Percentiles rank a stretch among this genome's conserved stretches.
Conservation (phyloP, 30 jellyfish, hydroid and myxozoan genomes). For the Turritopsis dohrnii region DNA sequence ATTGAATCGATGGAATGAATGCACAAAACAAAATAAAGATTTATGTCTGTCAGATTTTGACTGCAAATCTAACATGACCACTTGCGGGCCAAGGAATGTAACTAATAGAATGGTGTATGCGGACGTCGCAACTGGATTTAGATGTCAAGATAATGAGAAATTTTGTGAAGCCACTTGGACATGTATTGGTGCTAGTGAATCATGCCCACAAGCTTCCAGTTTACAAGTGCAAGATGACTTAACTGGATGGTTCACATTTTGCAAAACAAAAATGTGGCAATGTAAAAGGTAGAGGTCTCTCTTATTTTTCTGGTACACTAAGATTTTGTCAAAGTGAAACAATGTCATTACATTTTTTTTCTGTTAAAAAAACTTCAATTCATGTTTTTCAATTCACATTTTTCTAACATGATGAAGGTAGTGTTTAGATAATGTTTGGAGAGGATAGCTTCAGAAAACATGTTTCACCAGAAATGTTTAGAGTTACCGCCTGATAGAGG, state of each 20-base stretch:
- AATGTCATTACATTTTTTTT: no score
- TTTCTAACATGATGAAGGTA: no score
- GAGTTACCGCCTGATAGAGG: no score
- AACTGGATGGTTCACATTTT: not conserved
- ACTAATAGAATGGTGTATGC: not conserved
- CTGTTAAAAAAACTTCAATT: no score
- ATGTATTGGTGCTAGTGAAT: not conserved
- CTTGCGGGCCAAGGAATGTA: not conserved
- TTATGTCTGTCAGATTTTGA: not conserved
- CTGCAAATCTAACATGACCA: not conserved
- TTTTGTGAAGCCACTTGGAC: not conserved
- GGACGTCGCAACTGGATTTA: not conserved
- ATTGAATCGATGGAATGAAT: not conserved
- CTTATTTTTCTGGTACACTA: no score
- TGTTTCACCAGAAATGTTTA: no score
- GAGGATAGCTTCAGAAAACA: no score
- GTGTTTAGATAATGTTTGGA: no score
- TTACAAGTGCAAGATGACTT: not conserved
- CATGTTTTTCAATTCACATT: no score
- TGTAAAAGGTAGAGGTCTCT: not conserved
- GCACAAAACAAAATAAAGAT: not conserved
- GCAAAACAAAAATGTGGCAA: not conserved
- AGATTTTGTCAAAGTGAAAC: no score
- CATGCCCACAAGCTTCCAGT: not conserved
- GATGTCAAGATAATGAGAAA: not conserved